Evolutionary conservation across 2,797 vertebrate genomes (phyloP).

Genomic region (Eptatretus atami): DNA sequence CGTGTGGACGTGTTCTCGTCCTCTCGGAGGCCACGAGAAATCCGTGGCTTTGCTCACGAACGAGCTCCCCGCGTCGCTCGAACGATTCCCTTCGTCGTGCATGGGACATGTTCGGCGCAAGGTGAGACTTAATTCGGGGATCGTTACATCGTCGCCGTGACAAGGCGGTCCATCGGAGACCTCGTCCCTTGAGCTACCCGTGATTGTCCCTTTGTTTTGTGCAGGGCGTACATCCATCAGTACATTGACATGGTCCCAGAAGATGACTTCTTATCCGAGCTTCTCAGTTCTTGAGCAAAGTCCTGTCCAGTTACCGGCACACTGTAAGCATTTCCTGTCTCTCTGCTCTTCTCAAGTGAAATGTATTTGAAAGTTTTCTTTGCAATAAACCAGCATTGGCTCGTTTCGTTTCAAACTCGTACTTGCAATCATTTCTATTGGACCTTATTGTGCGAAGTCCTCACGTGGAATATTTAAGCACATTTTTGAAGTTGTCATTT

Average conservation of each 20-base stretch:
- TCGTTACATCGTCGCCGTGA: too few species aligned
- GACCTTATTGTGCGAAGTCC: too few species aligned
- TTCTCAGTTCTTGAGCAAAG: slow-evolving; percentile 3
- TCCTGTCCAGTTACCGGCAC: background rate
- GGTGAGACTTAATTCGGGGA: background rate
- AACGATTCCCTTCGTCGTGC: background rate
- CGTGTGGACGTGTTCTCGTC: background rate
- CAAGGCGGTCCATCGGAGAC: too few species aligned
- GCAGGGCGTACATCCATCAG: slow-evolving; percentile 2
- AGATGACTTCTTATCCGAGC: slow-evolving; percentile 2
- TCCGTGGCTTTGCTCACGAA: background rate
- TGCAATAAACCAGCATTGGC: too few species aligned
- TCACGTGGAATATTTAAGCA: too few species aligned
- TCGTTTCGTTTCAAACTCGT: too few species aligned
- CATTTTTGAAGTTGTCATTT: too few species aligned
- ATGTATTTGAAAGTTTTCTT: too few species aligned
- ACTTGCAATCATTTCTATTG: too few species aligned
- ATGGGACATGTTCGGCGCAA: background rate
- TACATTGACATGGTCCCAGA: background rate
- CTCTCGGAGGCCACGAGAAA: background rate
- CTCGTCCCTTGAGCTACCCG: too few species aligned
- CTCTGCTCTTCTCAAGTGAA: too few species aligned
- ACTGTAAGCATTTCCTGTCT: background rate
- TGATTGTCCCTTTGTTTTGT: background rate
- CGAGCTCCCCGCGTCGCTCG: background rate